Evolutionary conservation across 2,797 vertebrate genomes (phyloP), one percentile per base, ranked within the genome.

Genomic region (Cirrhinus mrigala): DNA sequence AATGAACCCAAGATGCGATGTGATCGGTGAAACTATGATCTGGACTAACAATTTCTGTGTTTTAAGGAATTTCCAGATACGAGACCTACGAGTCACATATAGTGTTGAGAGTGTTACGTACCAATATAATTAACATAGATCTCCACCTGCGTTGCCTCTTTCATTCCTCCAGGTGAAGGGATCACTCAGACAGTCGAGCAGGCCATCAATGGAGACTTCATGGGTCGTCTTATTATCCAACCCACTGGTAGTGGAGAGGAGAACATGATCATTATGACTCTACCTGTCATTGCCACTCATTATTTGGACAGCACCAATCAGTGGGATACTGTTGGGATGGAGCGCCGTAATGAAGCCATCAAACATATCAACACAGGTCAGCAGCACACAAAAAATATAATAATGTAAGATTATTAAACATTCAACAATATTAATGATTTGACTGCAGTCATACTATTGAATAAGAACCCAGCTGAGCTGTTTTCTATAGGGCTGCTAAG

Each of bases 241-340:
- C 97, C 97, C 0, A 0, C 6, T 0, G 97, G 98, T 4, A 96
- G 93, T 0, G 97, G 97, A 11, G 98, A 98, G 87, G 93, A 96
- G 89, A 98, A 95, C 91, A 97, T 98, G 96, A 94, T 95, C 0
- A 0, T 0, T 9, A 92, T 96, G 95, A 98, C 97, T 0, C 92
- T 97, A 20, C 94, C 97, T 0, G 83, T 97, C 82, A 98, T 97
- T 6, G 96, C 97, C 0, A 92, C 95, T 9, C 92, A 88, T 16
- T 99, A 97, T 92, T 90, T 99, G 90, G 33, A 37, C 33, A 37
- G 4, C 33, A 37, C 33, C 33, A 37, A 37, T 37, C 33, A 37
- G 33, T 37, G 98, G 98, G 95, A 97, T 1, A 76, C 24, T 68
- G 54, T 56, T 70, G 87, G 96, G 0, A 0, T 96, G 0, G 11